Evolutionary conservation across 35 echinoderm and acorn worm species (phyloP).

Genomic region (Antedon bifida): DNA sequence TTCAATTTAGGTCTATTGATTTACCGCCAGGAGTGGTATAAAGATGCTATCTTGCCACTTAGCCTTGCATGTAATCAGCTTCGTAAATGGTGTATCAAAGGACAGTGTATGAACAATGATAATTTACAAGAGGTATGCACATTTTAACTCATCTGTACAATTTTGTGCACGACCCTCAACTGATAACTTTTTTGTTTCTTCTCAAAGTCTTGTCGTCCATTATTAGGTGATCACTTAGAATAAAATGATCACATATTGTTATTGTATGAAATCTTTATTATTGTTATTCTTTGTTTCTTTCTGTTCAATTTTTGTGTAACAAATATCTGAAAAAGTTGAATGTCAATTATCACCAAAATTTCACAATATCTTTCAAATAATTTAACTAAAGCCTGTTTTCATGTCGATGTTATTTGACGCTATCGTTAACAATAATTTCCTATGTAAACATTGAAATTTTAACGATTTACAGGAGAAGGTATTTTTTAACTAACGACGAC

Average conservation of each 20-base stretch:
- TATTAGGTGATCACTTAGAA: too few relatives aligned
- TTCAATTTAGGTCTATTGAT: constrained; percentile 69
- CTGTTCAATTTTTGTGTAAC: too few relatives aligned
- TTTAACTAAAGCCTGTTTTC: too few relatives aligned
- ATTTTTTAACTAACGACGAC: neutral
- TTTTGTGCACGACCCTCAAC: neutral
- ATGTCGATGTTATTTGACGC: too few relatives aligned
- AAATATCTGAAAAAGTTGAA: too few relatives aligned
- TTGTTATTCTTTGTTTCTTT: neutral
- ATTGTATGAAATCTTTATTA: too few relatives aligned
- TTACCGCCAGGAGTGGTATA: constrained; percentile 62
- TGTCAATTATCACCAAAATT: too few relatives aligned
- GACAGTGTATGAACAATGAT: constrained; percentile 23
- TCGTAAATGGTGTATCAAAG: constrained; percentile 40
- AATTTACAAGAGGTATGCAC: constrained; percentile 46
- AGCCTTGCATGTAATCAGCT: constrained; percentile 46
- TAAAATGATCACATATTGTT: too few relatives aligned
- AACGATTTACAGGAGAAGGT: too few relatives aligned
- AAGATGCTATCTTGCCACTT: constrained; percentile 13
- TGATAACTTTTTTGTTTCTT: neutral
- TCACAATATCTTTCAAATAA: too few relatives aligned
- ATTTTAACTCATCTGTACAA: neutral
- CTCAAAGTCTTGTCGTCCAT: neutral
- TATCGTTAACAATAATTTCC: too few relatives aligned
- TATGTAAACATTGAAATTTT: too few relatives aligned